Percentiles rank a stretch among this genome's conserved stretches.
Conservation (phyloP, 2,888 invertebrate species). For the Acleris holmiana region DNA sequence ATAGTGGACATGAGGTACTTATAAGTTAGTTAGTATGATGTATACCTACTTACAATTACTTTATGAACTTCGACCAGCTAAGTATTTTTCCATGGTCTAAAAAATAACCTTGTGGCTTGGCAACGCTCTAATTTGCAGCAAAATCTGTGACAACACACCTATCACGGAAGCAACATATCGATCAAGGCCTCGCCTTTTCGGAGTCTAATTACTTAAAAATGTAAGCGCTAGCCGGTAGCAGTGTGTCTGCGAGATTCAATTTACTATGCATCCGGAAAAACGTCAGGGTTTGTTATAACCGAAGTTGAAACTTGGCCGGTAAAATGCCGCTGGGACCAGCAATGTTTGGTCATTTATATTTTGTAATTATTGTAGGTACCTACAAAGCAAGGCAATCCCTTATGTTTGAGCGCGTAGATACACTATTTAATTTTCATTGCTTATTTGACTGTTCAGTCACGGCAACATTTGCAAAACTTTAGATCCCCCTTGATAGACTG, state of each 20-base stretch:
- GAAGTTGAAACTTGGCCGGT: constrained; percentile 42
- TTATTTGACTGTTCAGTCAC: too few relatives aligned
- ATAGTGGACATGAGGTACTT: not conserved
- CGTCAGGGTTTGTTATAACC: constrained; percentile 49
- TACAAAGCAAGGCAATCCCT: too few relatives aligned
- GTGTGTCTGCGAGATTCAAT: constrained; percentile 33
- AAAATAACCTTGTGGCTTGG: constrained; percentile 4
- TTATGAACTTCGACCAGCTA: too few relatives aligned
- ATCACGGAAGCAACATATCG: constrained; percentile 21
- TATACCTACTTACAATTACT: too few relatives aligned
- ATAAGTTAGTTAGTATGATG: too few relatives aligned
- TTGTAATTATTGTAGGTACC: too few relatives aligned
- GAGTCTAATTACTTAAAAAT: constrained; percentile 19
- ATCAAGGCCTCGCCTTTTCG: constrained; percentile 18
- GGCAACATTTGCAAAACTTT: too few relatives aligned
- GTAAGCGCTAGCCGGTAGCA: not conserved
- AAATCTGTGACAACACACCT: constrained; percentile 1
- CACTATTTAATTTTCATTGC: too few relatives aligned
- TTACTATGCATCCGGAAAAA: constrained; percentile 46
- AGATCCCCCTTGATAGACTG: too few relatives aligned
- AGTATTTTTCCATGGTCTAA: not conserved
- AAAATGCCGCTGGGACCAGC: constrained; percentile 44
- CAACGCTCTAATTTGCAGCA: constrained; percentile 8
- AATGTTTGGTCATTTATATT: not conserved
- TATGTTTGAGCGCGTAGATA: too few relatives aligned